A percentile compares a stretch with the other conserved stretches of the same genome.
These are phyloP conservation scores for Gonioctena quinquepunctata DNA, from an alignment of 1,140 invertebrate species.

Conservation along the genomic window DNA sequence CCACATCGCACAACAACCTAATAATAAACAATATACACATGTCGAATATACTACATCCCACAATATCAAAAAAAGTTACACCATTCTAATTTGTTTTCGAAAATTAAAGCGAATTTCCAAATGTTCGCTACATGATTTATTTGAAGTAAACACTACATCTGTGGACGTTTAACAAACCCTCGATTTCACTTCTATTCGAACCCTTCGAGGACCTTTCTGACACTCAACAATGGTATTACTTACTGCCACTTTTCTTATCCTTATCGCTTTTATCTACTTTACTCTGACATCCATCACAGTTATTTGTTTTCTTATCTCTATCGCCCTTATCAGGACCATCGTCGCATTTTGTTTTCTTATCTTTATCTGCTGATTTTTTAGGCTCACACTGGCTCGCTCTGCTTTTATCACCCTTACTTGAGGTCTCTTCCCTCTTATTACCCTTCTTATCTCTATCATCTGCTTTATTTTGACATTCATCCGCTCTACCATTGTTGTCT, in stretches of 20 bases:
- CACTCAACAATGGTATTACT: not conserved
- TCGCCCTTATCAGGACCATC: not conserved
- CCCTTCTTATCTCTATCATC: too few species aligned
- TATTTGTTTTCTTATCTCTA: not conserved
- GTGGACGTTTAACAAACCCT: not conserved
- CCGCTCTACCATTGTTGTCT: too few species aligned
- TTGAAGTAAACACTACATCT: not conserved
- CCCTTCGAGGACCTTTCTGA: not conserved
- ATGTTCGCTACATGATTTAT: not conserved
- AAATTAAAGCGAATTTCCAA: not conserved
- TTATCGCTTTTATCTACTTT: not conserved
- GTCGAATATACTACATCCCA: not conserved
- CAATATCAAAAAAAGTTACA: not conserved
- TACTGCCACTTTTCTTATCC: not conserved
- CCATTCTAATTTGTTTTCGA: not conserved
- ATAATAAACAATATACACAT: not conserved
- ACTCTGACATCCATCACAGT: not conserved
- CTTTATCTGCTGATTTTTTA: too few species aligned
- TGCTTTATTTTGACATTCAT: too few species aligned
- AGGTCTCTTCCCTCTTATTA: not conserved
- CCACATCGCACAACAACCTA: not conserved
- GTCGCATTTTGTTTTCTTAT: not conserved
- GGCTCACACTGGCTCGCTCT: too few species aligned
- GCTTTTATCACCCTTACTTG: not conserved
- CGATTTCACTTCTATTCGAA: not conserved